phyloP scores from a whole-genome alignment of 2,113 vertebrate genomes.

The Candoia aspera region DNA sequence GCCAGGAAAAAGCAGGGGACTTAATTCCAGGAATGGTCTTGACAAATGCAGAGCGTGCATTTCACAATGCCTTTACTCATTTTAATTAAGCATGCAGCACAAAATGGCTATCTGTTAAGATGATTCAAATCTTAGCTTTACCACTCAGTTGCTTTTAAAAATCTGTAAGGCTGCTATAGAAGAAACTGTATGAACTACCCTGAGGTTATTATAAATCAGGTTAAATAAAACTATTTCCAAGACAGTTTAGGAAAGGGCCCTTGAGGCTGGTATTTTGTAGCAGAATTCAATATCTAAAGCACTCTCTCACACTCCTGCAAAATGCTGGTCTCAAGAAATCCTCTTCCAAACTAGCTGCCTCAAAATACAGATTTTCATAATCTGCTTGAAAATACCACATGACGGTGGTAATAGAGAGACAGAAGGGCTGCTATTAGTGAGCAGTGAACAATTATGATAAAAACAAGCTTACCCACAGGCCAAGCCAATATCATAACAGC shows the following conservation, averaged over 20 bases:
- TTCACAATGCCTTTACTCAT: too few species aligned
- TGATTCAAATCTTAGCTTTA: background rate
- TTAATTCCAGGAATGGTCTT: background rate
- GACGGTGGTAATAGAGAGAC: background rate
- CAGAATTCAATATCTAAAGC: background rate
- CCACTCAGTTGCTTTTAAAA: background rate
- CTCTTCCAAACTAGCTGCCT: background rate
- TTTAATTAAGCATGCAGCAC: background rate
- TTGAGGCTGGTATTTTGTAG: background rate
- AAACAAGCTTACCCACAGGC: constrained; percentile 88
- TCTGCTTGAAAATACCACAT: background rate
- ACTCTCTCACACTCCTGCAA: background rate
- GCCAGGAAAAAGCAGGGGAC: background rate
- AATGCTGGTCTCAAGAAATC: background rate
- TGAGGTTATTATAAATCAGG: background rate
- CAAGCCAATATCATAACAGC: constrained; percentile 88
- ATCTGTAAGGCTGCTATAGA: background rate
- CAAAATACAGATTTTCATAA: background rate
- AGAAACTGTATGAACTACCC: too few species aligned
- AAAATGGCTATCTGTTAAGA: background rate
- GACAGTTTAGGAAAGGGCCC: too few species aligned
- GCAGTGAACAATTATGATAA: background rate
- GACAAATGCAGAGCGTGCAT: background rate
- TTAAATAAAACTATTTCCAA: background rate
- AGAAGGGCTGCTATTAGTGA: background rate